A percentile compares a stretch with the other conserved stretches of the same genome.
Evolutionary conservation across 2,797 vertebrate genomes (phyloP).

Genomic region (Dicrostonyx torquatus): DNA sequence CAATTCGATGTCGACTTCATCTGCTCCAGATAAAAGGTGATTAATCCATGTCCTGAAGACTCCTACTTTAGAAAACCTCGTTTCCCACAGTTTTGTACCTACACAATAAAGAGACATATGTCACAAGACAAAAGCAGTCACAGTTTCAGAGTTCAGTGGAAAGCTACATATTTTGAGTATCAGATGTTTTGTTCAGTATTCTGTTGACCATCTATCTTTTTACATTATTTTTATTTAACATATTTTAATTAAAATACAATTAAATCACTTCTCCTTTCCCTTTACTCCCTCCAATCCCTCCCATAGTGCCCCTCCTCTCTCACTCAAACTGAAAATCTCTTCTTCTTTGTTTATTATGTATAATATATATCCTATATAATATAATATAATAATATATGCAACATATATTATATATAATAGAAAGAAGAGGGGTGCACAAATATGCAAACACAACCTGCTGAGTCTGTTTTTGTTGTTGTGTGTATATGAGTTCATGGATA

Average conservation of each 20-base stretch:
- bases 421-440: not conserved
- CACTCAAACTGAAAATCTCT: not conserved
- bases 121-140: not conserved
- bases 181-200: not conserved
- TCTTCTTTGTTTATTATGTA: not conserved
- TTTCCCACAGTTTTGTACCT: not conserved
- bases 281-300: not conserved
- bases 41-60: not conserved
- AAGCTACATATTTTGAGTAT: not conserved
- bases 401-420: not conserved
- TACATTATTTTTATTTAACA: not conserved
- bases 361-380: no score
- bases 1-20: not conserved
- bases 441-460: not conserved
- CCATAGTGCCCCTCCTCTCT: not conserved
- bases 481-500: not conserved
- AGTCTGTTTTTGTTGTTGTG: not conserved
- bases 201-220: not conserved
- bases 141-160: conserved; percentile 20
- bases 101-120: not conserved
- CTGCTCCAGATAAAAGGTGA: not conserved
- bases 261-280: not conserved
- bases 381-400: no score
- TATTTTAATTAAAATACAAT: not conserved
- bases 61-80: conserved; percentile 14